Conservation (phyloP, 2,797 vertebrate species). For the Amazona finschi region DNA sequence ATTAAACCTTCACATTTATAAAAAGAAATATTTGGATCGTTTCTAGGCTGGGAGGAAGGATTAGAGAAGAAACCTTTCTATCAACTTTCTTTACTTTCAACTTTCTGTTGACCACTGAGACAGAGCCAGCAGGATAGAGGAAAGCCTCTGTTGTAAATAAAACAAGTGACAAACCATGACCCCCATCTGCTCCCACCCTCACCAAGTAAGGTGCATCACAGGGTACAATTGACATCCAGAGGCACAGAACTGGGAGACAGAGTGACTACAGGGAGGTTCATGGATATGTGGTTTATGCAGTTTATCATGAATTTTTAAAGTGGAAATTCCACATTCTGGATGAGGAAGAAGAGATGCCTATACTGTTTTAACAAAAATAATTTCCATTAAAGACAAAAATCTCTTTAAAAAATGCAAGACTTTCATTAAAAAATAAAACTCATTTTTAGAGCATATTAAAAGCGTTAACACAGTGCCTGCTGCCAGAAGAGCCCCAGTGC, state of each 20-base stretch:
- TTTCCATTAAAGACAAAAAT: not conserved
- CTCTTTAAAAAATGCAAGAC: not conserved
- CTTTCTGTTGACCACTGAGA: not conserved
- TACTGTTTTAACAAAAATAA: not conserved
- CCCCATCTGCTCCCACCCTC: accelerated
- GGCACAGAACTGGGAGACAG: not conserved
- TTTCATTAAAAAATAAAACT: not conserved
- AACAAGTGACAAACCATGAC: not conserved
- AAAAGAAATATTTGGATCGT: not conserved
- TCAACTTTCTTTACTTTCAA: not conserved
- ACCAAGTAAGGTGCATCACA: not conserved
- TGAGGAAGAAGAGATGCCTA: not conserved
- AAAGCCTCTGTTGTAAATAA: not conserved
- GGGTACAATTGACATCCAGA: not conserved
- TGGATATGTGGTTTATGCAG: not conserved
- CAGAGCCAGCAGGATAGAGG: not conserved
- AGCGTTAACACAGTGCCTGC: not conserved
- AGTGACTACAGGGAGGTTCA: not conserved
- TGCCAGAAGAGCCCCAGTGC: constrained; percentile 30
- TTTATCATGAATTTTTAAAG: not conserved
- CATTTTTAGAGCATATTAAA: constrained; percentile 24
- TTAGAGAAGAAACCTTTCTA: not conserved
- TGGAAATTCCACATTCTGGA: not conserved
- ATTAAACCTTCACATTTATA: not conserved
- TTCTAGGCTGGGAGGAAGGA: not conserved